Evolutionary conservation across 2,113 vertebrate genomes (phyloP).

Genomic region (Ptyas mucosa): DNA sequence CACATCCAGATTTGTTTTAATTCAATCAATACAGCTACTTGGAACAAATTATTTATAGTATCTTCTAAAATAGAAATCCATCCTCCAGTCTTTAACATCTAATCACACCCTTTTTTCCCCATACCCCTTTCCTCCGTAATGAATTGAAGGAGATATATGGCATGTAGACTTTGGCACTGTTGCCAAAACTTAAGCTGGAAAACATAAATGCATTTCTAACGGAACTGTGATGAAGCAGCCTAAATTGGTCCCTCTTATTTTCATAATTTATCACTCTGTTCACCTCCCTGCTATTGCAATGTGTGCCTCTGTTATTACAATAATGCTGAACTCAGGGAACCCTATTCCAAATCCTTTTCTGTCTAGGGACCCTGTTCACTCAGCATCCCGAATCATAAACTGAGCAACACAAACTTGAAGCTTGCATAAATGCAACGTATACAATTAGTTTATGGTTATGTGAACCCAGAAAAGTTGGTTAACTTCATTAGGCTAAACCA

Average conservation of each 20-base stretch:
- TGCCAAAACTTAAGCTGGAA: background rate
- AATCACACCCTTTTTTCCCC: slow-evolving; percentile 1
- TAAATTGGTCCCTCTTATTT: background rate
- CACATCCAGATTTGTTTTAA: background rate
- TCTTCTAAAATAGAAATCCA: background rate
- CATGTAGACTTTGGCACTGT: background rate
- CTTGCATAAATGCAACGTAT: background rate
- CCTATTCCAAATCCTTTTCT: background rate
- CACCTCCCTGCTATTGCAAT: background rate
- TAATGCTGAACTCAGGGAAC: background rate
- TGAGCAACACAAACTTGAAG: background rate
- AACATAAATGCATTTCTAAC: background rate
- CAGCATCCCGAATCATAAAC: background rate
- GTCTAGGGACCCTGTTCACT: background rate
- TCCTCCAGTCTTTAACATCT: background rate
- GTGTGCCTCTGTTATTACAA: background rate
- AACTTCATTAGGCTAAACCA: background rate
- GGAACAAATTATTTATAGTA: slow-evolving; percentile 13
- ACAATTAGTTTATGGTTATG: background rate
- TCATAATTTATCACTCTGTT: background rate
- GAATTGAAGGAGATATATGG: background rate
- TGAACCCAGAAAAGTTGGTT: background rate
- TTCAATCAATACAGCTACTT: background rate
- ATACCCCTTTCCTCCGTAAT: background rate
- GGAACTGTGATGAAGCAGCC: background rate